Base-by-base conservation (phyloP, 2,888 invertebrate species). In the Leptinotarsa haldemani region DNA sequence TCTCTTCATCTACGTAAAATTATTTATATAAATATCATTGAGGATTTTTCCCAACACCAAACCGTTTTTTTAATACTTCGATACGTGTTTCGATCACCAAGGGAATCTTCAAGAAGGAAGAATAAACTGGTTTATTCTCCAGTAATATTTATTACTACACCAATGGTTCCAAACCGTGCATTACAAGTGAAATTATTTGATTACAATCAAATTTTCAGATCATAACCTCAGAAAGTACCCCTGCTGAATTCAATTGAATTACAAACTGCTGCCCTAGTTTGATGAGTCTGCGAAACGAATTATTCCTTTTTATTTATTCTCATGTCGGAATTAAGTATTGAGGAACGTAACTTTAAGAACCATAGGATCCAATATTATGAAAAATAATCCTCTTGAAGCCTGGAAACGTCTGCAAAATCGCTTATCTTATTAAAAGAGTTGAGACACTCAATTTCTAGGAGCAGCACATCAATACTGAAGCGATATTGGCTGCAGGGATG, bases 371-470 rank as follows among this genome's bases (percentile, higher is more conserved):
- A 4, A 25, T 18, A 56, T 56, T 56, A 22, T 50, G 22, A 56
- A 56, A 56, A 56, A 56, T 22, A 56, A 56, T 56, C 56, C 56
- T 25, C 15, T 15, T 4, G 1, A 56, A 30, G 40, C n/a, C 52
- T 53, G 53, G 46, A 67, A 67, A 53, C 46, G 46, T 52, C 67
- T 50, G 12, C 47, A 30, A 67, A 15, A 67, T 67, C 46, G 40
- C 53, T 67, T 56, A 40, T 67, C 20, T 53, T 48, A 46, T 53
- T 30, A 40, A 67, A 67, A 67, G 40, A 46, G 30, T 40, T 30
- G 56, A 61, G 40, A 61, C 40, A 61, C 61, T 61, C 61, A n/a
- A 61, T 61, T 61, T 61, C 61, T n/a, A 16, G 40, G 40, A 61
- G 61, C 61, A n/a, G 40, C 61, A 40, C 4, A 61, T 30, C 30